A percentile compares a stretch with the other conserved stretches of the same genome.
These are phyloP conservation scores for Linnaemya vulpina DNA, from an alignment of 2,888 invertebrate species.

Conservation along the genomic window DNA sequence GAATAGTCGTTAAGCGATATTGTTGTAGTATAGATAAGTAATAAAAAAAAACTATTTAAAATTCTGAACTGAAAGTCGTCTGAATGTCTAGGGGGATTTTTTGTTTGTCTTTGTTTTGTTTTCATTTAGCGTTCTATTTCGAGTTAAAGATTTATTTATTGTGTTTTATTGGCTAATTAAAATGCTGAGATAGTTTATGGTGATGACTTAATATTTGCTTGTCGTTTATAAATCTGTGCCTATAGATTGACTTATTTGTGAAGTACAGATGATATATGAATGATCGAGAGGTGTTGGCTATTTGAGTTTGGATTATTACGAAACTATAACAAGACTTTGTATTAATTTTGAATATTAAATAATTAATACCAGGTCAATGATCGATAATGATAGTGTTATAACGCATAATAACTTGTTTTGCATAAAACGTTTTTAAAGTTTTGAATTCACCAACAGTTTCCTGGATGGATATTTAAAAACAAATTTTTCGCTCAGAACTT, in stretches of 20 bases:
- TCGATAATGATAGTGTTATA: no score
- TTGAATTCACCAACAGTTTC: no score
- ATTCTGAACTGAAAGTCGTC: constrained; percentile 54
- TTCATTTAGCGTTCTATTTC: constrained; percentile 6
- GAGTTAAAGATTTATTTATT: constrained; percentile 55
- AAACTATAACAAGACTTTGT: constrained; percentile 1
- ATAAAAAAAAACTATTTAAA: constrained; percentile 47
- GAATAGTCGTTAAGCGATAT: constrained; percentile 5
- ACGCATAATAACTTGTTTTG: no score
- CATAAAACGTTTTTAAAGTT: no score
- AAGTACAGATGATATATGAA: not conserved
- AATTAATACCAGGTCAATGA: not conserved
- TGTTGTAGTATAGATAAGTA: not conserved
- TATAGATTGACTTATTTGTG: constrained; percentile 18
- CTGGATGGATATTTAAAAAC: no score
- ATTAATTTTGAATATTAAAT: not conserved
- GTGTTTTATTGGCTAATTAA: constrained; percentile 55
- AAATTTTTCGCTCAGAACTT: no score
- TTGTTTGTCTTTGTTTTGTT: constrained; percentile 22
- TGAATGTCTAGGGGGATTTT: constrained; percentile 66
- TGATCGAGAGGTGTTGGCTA: constrained; percentile 7
- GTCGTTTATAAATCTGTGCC: constrained; percentile 8
- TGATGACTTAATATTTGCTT: constrained; percentile 19
- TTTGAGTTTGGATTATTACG: not conserved
- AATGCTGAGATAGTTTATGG: constrained; percentile 32